These are phyloP conservation scores for Calcarius ornatus DNA, from an alignment of 2,113 vertebrate genomes.

Conservation along the genomic window DNA sequence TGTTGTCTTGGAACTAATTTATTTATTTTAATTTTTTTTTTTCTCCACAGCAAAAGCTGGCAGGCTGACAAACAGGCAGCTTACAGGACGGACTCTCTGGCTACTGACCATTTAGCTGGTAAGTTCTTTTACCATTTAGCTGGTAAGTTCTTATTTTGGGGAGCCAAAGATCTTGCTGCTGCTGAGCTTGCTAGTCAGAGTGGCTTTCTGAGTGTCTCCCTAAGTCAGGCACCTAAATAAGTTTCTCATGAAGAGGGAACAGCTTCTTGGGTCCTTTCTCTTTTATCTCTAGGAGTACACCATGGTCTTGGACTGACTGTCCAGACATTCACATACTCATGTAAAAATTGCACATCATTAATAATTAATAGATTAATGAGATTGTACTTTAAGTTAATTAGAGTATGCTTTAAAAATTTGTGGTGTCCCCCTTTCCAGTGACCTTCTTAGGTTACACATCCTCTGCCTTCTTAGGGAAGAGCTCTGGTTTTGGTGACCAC, in stretches of 20 bases:
- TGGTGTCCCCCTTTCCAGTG: not conserved
- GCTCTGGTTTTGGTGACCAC: not conserved
- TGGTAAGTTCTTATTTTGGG: slow-evolving; percentile 81
- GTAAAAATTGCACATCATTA: not conserved
- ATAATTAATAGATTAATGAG: not conserved
- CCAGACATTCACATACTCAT: not conserved
- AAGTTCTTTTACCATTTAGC: slow-evolving; percentile 91
- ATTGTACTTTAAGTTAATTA: not conserved
- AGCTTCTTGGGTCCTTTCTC: not conserved
- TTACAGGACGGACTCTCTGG: slow-evolving; percentile 99
- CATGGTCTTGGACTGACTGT: not conserved
- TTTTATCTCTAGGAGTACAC: not conserved
- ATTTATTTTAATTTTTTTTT: not conserved
- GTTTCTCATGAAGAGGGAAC: not conserved
- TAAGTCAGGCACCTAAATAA: not conserved
- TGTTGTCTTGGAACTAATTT: not conserved
- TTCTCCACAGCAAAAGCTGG: slow-evolving; percentile 89
- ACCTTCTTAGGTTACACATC: not conserved
- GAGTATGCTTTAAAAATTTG: not conserved
- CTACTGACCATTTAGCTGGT: slow-evolving; percentile 99
- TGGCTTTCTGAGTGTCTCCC: not conserved
- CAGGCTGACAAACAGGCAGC: slow-evolving; percentile 92
- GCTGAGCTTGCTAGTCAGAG: not conserved
- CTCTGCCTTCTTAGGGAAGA: not conserved
- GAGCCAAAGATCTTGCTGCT: not conserved